phyloP scores from a whole-genome alignment of 2,113 vertebrate species.

The Anoura caudifer region DNA sequence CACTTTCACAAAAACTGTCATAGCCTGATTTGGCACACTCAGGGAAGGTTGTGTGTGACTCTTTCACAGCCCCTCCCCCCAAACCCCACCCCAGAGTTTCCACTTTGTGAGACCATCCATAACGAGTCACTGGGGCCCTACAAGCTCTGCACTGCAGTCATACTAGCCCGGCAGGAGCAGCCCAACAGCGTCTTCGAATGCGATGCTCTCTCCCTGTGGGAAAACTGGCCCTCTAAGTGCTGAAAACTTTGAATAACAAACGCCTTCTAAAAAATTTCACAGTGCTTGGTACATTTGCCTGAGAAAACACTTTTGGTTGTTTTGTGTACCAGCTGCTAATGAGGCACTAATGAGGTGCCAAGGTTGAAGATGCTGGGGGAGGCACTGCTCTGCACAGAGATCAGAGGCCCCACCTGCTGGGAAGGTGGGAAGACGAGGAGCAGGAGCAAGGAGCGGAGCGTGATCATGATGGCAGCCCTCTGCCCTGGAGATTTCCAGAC shows the following conservation, averaged over 20 bases:
- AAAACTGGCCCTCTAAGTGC: neutral
- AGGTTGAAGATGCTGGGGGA: neutral
- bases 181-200: neutral
- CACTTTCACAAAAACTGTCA: rapidly evolving
- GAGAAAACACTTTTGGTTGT: neutral
- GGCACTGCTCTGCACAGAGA: neutral
- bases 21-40: rapidly evolving
- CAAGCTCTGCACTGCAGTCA: rapidly evolving
- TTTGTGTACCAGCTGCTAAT: neutral
- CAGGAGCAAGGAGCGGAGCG: too few species aligned
- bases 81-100: rapidly evolving
- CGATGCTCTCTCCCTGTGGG: neutral
- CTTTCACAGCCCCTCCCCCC: rapidly evolving
- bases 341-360: conserved; percentile 8
- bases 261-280: neutral
- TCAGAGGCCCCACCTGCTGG: neutral
- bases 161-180: rapidly evolving
- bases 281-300: rapidly evolving
- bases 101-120: rapidly evolving
- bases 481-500: neutral
- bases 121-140: neutral
- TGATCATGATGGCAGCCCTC: neutral
- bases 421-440: neutral
- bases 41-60: neutral
- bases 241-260: neutral